Evolutionary conservation across 2,888 invertebrate genomes (phyloP), one percentile per base, ranked within the genome.

Genomic region (Plutella xylostella): DNA sequence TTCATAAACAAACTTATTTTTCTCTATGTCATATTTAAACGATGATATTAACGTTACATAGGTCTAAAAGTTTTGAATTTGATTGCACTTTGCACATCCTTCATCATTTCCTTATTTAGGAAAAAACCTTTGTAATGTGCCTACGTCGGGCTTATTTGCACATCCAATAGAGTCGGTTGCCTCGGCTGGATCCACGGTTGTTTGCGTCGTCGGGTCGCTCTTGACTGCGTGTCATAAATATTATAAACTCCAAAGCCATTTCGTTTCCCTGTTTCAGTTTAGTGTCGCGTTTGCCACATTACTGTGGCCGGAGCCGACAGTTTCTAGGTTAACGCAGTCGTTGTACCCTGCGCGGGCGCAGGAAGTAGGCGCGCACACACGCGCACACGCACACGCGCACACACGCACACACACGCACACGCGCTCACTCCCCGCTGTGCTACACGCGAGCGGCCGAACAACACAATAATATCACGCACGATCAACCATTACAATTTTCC

Each of bases 321-420:
- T 38, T 38, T 21, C 21, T 38, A 21, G 38, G 38, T 38, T 38
- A 38, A 38, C 38, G 38, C 12, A 14, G 38, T 15, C 21, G 38
- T 38, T 38, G 38, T 38, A n/a, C n/a, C 14, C 34, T 9, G 34
- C 15, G 3, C 15, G 34, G 4, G 3, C 15, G 34, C 34, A 34
- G 34, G 15, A 17, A 9, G 34, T 17, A 34, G 17, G 20, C 21
- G 21, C 21, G 6, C 5, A 22, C 22, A 22, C 22, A 37, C 19
- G n/a, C 37, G 15, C 22, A 15, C 33, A 15, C 33, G 15, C 33
- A 33, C 33, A 33, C 20, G 19, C 37, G 11, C 20, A n/a, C 19
- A 3, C 12, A 7, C 20, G 20, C 37, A 7, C 37, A 11, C 20
- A 12, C 12, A 4, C 12, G 20, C 20, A 38, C 37, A 34, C 34